Evolutionary conservation across 2,888 invertebrate genomes (phyloP).

Genomic region (Oscheius onirici): DNA sequence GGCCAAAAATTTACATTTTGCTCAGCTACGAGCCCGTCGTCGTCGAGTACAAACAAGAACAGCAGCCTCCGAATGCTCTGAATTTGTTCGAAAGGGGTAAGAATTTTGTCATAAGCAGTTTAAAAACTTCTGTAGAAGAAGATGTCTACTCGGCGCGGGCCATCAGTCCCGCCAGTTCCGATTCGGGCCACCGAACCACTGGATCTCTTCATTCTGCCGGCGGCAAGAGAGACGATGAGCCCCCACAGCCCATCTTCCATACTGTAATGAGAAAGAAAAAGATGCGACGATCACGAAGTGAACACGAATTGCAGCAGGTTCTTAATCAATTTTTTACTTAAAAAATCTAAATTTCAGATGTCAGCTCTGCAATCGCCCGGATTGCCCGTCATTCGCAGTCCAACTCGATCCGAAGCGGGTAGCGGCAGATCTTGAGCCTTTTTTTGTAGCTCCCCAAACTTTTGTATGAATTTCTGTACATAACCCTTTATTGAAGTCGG

Average conservation of each 20-base stretch:
- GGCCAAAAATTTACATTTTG: conserved; percentile 71
- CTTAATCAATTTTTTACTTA: not conserved
- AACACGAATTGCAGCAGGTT: conserved; percentile 46
- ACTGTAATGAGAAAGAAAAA: conserved; percentile 62
- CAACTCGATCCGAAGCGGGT: conserved; percentile 27
- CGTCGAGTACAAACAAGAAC: conserved; percentile 64
- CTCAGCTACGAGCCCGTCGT: conserved; percentile 70
- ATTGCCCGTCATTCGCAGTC: conserved; percentile 27
- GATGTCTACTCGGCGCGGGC: conserved; percentile 54
- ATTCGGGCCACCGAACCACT: conserved; percentile 40
- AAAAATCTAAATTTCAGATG: conserved; percentile 20
- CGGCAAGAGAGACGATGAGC: not conserved
- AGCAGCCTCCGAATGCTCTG: conserved; percentile 41
- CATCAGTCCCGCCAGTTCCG: conserved; percentile 54
- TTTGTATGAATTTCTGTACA: not conserved
- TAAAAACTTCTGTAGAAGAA: conserved; percentile 43
- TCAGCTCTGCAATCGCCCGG: conserved; percentile 25
- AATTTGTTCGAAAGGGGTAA: conserved; percentile 61
- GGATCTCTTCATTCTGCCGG: conserved; percentile 1
- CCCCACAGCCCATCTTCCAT: conserved; percentile 56
- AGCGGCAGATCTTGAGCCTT: conserved; percentile 13
- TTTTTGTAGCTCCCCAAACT: not conserved
- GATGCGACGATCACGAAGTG: conserved; percentile 49
- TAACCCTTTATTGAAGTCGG: not conserved
- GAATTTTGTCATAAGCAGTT: no score